These are phyloP conservation scores for Dipodomys stephensi DNA, from an alignment of 2,113 vertebrate species.

Conservation along the genomic window DNA sequence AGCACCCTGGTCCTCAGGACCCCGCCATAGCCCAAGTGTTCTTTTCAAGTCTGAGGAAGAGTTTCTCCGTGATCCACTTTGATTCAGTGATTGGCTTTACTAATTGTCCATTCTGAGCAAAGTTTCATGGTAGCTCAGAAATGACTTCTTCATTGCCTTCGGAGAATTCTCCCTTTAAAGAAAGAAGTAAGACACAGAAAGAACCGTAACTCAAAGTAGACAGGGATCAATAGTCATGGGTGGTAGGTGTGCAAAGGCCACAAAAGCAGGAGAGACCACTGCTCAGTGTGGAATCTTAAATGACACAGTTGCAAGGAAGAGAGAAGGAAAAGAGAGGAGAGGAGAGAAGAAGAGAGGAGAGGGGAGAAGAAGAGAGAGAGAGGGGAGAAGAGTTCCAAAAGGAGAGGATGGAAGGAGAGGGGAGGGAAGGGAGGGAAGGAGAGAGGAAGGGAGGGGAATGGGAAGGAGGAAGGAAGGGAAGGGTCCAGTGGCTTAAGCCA, in stretches of 20 bases:
- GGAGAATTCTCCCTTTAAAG: not conserved
- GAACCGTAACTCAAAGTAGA: too few relatives aligned
- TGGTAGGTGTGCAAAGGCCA: not conserved
- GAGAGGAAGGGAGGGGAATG: too few relatives aligned
- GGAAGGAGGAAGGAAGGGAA: too few relatives aligned
- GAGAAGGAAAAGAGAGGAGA: not conserved
- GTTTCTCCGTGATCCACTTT: not conserved
- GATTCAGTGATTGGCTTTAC: not conserved
- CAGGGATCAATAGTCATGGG: not conserved
- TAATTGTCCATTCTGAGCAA: slow-evolving; percentile 1
- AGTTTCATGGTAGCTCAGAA: not conserved
- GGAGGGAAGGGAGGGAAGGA: too few relatives aligned
- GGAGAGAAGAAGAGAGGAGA: too few relatives aligned
- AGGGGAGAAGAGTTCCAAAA: too few relatives aligned
- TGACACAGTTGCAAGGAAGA: not conserved
- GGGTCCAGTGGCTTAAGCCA: not conserved
- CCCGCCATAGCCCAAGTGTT: not conserved
- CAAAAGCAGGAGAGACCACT: not conserved
- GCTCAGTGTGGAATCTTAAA: not conserved
- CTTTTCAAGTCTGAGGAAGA: not conserved
- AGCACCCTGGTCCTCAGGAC: not conserved
- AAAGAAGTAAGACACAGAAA: not conserved
- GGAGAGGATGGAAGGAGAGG: too few relatives aligned
- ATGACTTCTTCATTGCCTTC: not conserved
- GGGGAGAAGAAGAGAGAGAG: too few relatives aligned